These are phyloP conservation scores for Erinaceus europaeus DNA, from an alignment of 2,113 vertebrate genomes.

Conservation along the genomic window DNA sequence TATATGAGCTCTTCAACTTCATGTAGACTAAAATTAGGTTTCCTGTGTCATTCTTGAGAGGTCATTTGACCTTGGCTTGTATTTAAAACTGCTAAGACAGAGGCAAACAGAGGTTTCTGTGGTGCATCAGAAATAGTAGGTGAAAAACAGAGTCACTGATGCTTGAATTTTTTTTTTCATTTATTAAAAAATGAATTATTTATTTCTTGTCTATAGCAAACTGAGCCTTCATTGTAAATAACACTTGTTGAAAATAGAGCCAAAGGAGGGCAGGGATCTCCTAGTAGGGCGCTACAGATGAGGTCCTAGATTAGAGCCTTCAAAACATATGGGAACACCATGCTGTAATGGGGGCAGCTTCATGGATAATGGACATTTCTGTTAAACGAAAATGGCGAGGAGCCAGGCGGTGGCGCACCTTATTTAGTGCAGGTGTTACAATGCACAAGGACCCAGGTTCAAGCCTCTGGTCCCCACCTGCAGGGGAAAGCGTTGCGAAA, in stretches of 20 bases:
- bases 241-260: neutral
- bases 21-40: conserved; percentile 75
- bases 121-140: neutral
- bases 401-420: too few species aligned
- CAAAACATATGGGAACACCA: too few species aligned
- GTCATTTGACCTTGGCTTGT: conserved; percentile 63
- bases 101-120: conserved; percentile 8
- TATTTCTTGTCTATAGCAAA: neutral
- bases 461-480: too few species aligned
- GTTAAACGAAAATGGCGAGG: too few species aligned
- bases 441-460: too few species aligned
- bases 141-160: neutral
- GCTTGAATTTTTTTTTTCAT: neutral
- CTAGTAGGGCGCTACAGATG: too few species aligned
- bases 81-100: conserved; percentile 57
- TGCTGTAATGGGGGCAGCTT: too few species aligned
- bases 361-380: too few species aligned
- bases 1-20: conserved; percentile 67
- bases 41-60: conserved; percentile 59
- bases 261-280: too few species aligned
- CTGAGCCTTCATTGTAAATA: neutral
- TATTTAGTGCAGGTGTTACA: too few species aligned
- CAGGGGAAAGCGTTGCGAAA: too few species aligned
- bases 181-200: neutral
- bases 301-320: too few species aligned